These are phyloP conservation scores for Watsonalla cultraria DNA, from an alignment of 2,888 invertebrate genomes.

Conservation along the genomic window DNA sequence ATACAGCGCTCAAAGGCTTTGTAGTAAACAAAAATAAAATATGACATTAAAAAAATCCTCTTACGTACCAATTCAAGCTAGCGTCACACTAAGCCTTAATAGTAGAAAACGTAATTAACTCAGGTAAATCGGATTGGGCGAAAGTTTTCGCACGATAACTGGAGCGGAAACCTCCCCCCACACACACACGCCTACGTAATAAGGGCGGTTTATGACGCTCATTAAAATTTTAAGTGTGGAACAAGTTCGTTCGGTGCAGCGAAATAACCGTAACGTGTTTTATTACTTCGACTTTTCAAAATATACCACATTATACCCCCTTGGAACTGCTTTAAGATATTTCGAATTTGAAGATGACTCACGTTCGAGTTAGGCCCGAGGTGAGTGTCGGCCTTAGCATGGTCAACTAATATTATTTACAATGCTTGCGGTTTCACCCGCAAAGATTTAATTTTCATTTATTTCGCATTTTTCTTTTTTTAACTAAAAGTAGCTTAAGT, in stretches of 20 bases:
- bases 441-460: too few relatives aligned
- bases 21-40: too few relatives aligned
- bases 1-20: too few relatives aligned
- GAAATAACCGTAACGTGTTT: background rate
- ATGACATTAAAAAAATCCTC: too few relatives aligned
- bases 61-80: slow-evolving; percentile 23
- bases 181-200: slow-evolving; percentile 20
- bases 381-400: too few relatives aligned
- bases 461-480: too few relatives aligned
- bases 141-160: slow-evolving; percentile 71
- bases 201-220: slow-evolving; percentile 32
- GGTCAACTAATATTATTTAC: too few relatives aligned
- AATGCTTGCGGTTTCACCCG: too few relatives aligned
- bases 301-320: background rate
- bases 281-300: background rate
- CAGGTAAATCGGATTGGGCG: slow-evolving; percentile 73
- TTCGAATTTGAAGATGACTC: background rate
- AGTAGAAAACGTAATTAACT: slow-evolving; percentile 72
- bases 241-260: slow-evolving; percentile 23
- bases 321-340: background rate
- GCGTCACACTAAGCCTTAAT: slow-evolving; percentile 41
- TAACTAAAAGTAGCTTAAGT: background rate
- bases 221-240: slow-evolving; percentile 33
- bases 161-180: slow-evolving; percentile 47
- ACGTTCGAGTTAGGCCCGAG: too few relatives aligned